Evolutionary conservation across 2,113 vertebrate genomes (phyloP).

Genomic region (Dicerorhinus sumatrensis): DNA sequence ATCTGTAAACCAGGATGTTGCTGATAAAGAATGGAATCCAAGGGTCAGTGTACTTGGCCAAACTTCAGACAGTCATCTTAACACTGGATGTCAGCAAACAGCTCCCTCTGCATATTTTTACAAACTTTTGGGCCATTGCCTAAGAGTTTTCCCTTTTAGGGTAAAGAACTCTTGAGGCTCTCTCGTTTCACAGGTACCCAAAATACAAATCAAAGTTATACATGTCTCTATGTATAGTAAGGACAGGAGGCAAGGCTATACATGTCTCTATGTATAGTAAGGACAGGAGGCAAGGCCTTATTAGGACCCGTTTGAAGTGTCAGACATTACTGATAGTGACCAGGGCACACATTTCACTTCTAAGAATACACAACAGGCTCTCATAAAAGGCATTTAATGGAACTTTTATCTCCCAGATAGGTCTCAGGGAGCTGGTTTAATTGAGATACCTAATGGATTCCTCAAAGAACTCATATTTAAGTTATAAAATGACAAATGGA

Average conservation of each 20-base stretch:
- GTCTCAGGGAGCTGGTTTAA: neutral
- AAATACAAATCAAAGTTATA: neutral
- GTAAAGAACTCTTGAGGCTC: neutral
- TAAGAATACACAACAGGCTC: neutral
- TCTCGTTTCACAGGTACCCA: neutral
- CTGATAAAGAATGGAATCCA: neutral
- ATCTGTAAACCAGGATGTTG: neutral
- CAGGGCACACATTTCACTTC: neutral
- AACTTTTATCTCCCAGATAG: neutral
- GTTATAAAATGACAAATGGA: neutral
- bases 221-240: neutral
- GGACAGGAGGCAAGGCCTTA: neutral
- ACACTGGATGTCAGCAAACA: neutral
- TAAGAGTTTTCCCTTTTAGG: neutral
- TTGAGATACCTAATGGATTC: neutral
- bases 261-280: neutral
- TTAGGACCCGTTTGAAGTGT: neutral
- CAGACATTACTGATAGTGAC: neutral
- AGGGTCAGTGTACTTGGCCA: neutral
- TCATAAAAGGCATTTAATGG: neutral
- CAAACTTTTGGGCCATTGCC: neutral
- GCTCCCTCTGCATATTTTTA: neutral
- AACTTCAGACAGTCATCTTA: neutral
- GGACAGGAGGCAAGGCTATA: neutral
- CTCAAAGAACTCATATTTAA: neutral